A percentile compares a stretch with the other conserved stretches of the same genome.
Evolutionary conservation across 1,140 invertebrate species (phyloP).

Genomic region (Choristoneura fumiferana): DNA sequence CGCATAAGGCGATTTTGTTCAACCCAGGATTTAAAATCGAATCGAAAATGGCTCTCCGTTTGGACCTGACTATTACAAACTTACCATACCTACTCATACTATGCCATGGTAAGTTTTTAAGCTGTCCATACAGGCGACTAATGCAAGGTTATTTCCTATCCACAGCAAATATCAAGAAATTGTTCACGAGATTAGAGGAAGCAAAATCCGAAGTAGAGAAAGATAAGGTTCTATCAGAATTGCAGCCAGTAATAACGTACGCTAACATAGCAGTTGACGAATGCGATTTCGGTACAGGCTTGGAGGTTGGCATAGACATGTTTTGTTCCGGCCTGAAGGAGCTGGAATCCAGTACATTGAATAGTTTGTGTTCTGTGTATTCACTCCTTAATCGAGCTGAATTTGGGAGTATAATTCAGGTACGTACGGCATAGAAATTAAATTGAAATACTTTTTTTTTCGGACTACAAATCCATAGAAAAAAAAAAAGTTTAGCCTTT

Average conservation of each 20-base stretch:
- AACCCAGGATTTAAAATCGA: no score
- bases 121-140: no score
- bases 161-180: conserved; percentile 85
- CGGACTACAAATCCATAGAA: no score
- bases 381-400: conserved; percentile 84
- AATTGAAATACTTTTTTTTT: no score
- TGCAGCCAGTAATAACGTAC: conserved; percentile 89
- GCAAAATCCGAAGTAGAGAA: conserved; percentile 81
- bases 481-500: no score
- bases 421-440: no score
- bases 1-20: no score
- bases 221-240: conserved; percentile 79
- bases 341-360: conserved; percentile 83
- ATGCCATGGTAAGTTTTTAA: no score
- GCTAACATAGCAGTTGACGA: conserved; percentile 95
- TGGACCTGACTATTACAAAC: no score
- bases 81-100: no score
- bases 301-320: conserved; percentile 92
- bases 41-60: no score
- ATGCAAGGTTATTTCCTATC: no score
- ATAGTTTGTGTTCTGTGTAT: conserved; percentile 88
- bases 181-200: conserved; percentile 84
- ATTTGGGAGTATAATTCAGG: conserved; percentile 87
- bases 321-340: conserved; percentile 86
- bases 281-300: conserved; percentile 94